These are phyloP conservation scores for Pachypanchax playfairii DNA, from an alignment of 2,113 vertebrate genomes.

Conservation along the genomic window DNA sequence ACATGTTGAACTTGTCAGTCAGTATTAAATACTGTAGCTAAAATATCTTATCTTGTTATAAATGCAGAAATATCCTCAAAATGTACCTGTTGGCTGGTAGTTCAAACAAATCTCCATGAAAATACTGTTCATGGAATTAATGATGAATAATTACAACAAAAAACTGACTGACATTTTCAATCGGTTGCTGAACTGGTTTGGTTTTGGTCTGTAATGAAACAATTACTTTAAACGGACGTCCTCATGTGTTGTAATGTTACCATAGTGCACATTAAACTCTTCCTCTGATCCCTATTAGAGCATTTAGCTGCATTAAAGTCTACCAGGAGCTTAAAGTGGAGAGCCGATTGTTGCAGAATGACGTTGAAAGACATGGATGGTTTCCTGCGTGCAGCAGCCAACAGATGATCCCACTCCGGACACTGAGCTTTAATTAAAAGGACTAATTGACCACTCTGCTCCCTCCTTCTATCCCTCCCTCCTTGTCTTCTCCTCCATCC, in stretches of 20 bases:
- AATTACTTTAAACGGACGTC: slow-evolving; percentile 8
- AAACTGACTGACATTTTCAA: too few relatives aligned
- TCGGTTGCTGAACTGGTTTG: background rate
- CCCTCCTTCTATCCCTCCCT: slow-evolving; percentile 63
- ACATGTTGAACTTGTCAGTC: background rate
- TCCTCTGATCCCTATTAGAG: slow-evolving; percentile 51
- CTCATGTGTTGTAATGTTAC: background rate
- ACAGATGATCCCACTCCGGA: slow-evolving; percentile 76
- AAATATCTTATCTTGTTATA: background rate
- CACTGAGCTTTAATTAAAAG: slow-evolving; percentile 82
- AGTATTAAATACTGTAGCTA: background rate
- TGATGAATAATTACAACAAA: too few relatives aligned
- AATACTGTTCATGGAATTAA: background rate
- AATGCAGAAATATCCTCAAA: background rate
- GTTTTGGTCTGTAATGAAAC: background rate
- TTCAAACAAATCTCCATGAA: background rate
- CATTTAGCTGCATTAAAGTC: slow-evolving; percentile 57
- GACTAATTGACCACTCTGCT: slow-evolving; percentile 80
- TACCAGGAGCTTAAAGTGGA: slow-evolving; percentile 44
- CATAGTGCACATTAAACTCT: slow-evolving; percentile 14
- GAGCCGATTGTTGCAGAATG: slow-evolving; percentile 30
- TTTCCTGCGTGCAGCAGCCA: slow-evolving; percentile 64
- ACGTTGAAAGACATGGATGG: slow-evolving; percentile 48
- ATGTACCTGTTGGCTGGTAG: background rate
- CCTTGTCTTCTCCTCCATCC: slow-evolving; percentile 71